Evolutionary conservation across 1,140 invertebrate species (phyloP), one percentile per base, ranked within the genome.

Genomic region (Protaetia brevitarsis): DNA sequence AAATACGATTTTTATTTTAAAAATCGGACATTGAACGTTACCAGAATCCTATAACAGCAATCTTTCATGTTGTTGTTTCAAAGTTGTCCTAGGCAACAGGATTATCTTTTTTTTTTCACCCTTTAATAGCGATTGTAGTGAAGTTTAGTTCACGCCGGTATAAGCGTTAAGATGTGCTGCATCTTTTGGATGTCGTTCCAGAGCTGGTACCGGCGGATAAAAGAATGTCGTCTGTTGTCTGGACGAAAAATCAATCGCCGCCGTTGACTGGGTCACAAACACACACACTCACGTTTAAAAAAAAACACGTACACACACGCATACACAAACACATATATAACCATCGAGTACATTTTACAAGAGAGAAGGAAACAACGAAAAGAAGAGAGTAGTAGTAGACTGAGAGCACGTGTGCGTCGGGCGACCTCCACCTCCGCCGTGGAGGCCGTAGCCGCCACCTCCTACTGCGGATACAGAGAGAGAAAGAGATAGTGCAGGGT

Each of bases 401-500:
- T 19, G 26, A 23, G 51, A 64, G 65, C 65, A 66, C 65, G 65
- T 62, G 41, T 51, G 41, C 41, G 41, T 51, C 41, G 19, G 27
- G 30, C 26, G 31, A 57, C 30, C 57, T 29, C 27, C 27, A 59
- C 27, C 27, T 29, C 27, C 56, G 34, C 29, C 26, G 28, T 10
- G 34, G 23, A 28, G 57, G 45, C 56, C 13, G 27, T 6, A 27
- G 10, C 45, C 61, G 66, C 51, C 56, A 31, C 56, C 28, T 29
- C 23, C 21, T 51, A 23, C 45, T 26, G 37, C 10, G 21, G 34
- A 34, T 26, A 26, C 28, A 60, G 56, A 59, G 61, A 29, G 59
- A 45, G 57, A 56, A 64, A 63, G 56, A 59, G 60, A 37, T 63
- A 57, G 41, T 68, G 70, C 41, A 51, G 41, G 72, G 66, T 51